Conservation (phyloP, 2,113 vertebrate genomes). For the Petromus typicus region DNA sequence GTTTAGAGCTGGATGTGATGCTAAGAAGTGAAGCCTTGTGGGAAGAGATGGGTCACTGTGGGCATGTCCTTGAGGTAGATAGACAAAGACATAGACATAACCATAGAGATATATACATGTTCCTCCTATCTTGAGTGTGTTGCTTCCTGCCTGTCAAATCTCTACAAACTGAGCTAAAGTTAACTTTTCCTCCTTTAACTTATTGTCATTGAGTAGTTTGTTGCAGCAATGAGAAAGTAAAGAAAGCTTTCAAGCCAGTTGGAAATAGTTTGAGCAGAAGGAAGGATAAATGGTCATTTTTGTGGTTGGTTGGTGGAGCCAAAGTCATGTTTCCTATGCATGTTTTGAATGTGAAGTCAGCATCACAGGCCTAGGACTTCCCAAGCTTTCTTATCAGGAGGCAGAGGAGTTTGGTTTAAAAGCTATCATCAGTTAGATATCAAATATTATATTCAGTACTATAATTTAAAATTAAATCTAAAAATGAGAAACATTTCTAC, state of each 20-base stretch:
- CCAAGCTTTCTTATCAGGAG: not conserved
- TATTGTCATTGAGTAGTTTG: not conserved
- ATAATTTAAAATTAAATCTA: conserved; percentile 14
- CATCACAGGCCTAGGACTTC: not conserved
- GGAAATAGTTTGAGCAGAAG: conserved; percentile 52
- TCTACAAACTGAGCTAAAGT: no score
- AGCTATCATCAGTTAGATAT: not conserved
- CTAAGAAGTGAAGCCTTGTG: not conserved
- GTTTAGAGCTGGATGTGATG: not conserved
- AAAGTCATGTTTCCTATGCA: not conserved
- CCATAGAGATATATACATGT: not conserved
- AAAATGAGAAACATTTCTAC: conserved; percentile 1
- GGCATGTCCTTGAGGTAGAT: not conserved
- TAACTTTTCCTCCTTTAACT: not conserved
- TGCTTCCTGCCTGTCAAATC: not conserved
- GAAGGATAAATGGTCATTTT: not conserved
- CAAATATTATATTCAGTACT: conserved; percentile 33
- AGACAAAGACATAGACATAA: not conserved
- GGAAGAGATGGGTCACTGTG: not conserved
- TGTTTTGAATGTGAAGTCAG: not conserved
- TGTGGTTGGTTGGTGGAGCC: not conserved
- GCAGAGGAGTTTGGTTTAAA: not conserved
- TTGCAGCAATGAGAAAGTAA: not conserved
- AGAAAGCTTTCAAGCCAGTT: not conserved
- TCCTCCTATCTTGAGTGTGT: not conserved